Base-by-base conservation (phyloP, 1,140 invertebrate genomes). In the Drosophila fuyamai region DNA sequence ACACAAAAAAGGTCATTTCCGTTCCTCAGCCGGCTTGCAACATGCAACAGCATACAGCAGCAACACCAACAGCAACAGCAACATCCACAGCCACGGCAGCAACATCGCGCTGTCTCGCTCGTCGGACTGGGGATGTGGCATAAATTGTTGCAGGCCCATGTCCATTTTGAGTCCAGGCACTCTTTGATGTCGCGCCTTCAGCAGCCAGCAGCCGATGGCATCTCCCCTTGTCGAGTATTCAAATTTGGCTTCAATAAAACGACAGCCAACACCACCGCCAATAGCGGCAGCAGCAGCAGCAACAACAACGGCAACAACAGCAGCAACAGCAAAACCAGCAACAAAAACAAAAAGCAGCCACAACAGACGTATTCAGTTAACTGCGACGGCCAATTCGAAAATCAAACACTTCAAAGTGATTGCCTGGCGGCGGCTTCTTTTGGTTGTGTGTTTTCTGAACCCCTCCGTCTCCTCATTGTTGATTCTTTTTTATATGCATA, bases 191-290 rank as follows among this genome's bases (percentile, higher is more conserved):
- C 85, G 84, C 85, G 84, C 76, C 76, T 76, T 67, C 73, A 70
- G 66, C 61, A 55, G 70, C 47, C 67, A 14, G 35, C 67, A 14
- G 27, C 53, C 57, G 57, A 58, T 77, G 54, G 62, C 73, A 75
- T 75, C 72, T 71, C 68, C 66, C 54, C 68, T 77, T 84, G 84
- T 89, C 80, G 79, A 58, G 84, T 89, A 89, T 89, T 89, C 84
- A 89, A 89, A 89, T 89, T 89, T 89, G 84, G 84, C 84, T 89
- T 89, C 84, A 89, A 89, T 89, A 89, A 89, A 90, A 78, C 85
- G 85, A 88, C 85, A 88, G 80, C 73, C 84, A 84, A 89, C 85
- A 88, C 80, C 88, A 81, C 60, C 79, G 76, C 76, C 79, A 82
- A 72, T 66, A 67, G 62, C 71, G 65, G 32, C 68, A 76, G 63